These are phyloP conservation scores for Ondatra zibethicus DNA, from an alignment of 2,113 vertebrate species.

Conservation along the genomic window DNA sequence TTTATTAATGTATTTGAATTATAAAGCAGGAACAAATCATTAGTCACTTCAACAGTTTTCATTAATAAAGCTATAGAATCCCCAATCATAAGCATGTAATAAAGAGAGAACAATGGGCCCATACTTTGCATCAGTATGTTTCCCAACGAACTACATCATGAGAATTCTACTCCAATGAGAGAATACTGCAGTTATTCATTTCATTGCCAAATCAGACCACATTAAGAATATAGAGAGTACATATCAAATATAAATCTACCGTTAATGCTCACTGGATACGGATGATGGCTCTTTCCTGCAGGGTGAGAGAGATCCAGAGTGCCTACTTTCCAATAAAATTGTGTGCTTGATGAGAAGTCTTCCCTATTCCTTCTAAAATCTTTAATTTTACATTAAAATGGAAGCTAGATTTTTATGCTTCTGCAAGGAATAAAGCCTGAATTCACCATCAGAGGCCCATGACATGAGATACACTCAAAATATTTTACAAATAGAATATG, in stretches of 20 bases:
- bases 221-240: constrained; percentile 45
- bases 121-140: not conserved
- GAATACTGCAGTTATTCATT: constrained; percentile 16
- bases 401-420: constrained; percentile 30
- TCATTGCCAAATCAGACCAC: constrained; percentile 37
- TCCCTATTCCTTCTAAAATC: constrained; percentile 50
- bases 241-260: constrained; percentile 56
- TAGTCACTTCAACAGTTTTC: not conserved
- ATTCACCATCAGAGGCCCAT: constrained; percentile 54
- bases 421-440: constrained; percentile 62
- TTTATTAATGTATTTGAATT: not conserved
- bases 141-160: not conserved
- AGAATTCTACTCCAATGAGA: not conserved
- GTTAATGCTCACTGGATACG: constrained; percentile 1
- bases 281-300: not conserved
- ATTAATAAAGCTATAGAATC: too few species aligned
- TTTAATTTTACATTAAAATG: constrained; percentile 66
- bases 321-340: constrained; percentile 40
- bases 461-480: constrained; percentile 59
- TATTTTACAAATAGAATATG: constrained; percentile 68
- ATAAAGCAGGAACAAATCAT: not conserved
- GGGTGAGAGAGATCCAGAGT: not conserved
- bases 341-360: not conserved
- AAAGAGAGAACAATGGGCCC: not conserved
- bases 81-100: not conserved